Evolutionary conservation across 1,140 invertebrate genomes (phyloP).

Genomic region (Zophobas morio): DNA sequence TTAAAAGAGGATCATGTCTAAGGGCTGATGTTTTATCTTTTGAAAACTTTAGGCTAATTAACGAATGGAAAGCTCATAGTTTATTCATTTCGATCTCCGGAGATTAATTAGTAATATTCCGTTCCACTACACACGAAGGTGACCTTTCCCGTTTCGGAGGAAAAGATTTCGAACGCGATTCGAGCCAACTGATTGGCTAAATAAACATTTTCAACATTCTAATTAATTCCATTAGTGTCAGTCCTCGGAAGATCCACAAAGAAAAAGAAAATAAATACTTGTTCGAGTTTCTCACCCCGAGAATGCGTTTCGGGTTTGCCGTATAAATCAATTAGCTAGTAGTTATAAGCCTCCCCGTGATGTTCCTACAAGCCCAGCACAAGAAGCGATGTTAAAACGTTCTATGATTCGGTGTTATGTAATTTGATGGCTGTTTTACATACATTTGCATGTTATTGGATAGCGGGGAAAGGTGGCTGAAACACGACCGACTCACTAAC

Average conservation of each 20-base stretch:
- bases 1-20: not conserved
- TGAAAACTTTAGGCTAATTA: not conserved
- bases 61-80: not conserved
- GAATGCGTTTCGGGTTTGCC: slow-evolving; percentile 6
- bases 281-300: not conserved
- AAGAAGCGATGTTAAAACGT: slow-evolving; percentile 40
- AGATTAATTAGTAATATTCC: not conserved
- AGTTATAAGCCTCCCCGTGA: slow-evolving; percentile 27
- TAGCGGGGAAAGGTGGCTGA: slow-evolving; percentile 48
- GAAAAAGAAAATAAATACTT: slow-evolving; percentile 29
- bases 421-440: slow-evolving; percentile 65
- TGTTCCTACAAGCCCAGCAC: slow-evolving; percentile 7
- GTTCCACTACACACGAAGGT: not conserved
- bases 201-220: slow-evolving; percentile 15
- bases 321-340: slow-evolving; percentile 47
- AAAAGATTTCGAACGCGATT: not conserved
- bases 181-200: not conserved
- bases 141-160: not conserved
- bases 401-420: slow-evolving; percentile 59
- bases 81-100: not conserved
- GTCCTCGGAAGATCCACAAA: not conserved
- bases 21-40: not conserved
- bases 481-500: slow-evolving; percentile 51
- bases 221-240: slow-evolving; percentile 20
- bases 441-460: slow-evolving; percentile 66